These are phyloP conservation scores for Fopius arisanus DNA, from an alignment of 1,140 invertebrate genomes.

Conservation along the genomic window DNA sequence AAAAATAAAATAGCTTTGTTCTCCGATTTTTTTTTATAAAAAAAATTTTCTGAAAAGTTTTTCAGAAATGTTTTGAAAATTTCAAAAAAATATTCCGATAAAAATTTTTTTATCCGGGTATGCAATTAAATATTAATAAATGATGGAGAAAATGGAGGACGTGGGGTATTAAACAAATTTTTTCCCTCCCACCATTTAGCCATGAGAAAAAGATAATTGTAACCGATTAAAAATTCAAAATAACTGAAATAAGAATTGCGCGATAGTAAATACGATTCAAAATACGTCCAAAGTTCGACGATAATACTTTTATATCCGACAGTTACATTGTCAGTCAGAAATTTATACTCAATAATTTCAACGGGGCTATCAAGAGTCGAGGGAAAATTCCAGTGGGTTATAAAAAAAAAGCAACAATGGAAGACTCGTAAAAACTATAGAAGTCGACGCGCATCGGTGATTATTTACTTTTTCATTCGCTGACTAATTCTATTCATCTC, in stretches of 20 bases:
- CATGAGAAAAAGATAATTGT: background rate
- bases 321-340: background rate
- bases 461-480: background rate
- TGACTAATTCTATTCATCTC: background rate
- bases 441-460: background rate
- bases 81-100: too few species aligned
- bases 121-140: too few species aligned
- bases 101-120: too few species aligned
- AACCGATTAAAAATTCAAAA: slow-evolving; percentile 7
- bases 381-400: background rate
- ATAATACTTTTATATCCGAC: background rate
- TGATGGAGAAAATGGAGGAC: too few species aligned
- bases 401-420: background rate
- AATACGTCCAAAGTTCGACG: slow-evolving; percentile 25
- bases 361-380: background rate
- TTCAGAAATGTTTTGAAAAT: too few species aligned
- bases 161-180: too few species aligned
- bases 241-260: slow-evolving; percentile 6
- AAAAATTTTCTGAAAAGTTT: too few species aligned
- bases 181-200: too few species aligned
- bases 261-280: slow-evolving; percentile 2
- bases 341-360: slow-evolving; percentile 8
- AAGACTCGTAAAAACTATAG: background rate
- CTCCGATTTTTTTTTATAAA: too few species aligned
- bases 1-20: too few species aligned